phyloP scores from a whole-genome alignment of 2,113 vertebrate species.

The Lophotis ruficrista region DNA sequence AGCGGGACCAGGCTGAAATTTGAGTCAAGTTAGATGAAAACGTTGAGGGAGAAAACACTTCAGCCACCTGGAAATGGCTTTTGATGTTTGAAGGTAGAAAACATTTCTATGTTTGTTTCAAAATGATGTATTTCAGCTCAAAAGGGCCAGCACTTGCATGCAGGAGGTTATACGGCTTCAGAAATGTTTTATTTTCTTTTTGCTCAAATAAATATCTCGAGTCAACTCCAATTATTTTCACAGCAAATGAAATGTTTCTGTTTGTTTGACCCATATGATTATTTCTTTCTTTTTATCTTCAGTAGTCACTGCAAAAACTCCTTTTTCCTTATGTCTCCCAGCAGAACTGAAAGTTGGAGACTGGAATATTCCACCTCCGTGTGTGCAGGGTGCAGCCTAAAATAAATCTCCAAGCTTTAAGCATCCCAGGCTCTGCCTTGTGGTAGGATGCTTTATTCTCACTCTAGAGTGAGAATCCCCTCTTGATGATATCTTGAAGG shows the following conservation, averaged over 20 bases:
- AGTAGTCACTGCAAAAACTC: not conserved
- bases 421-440: not conserved
- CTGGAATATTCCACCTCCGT: conserved; percentile 10
- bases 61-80: not conserved
- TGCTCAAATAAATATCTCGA: not conserved
- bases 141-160: not conserved
- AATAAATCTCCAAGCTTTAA: not conserved
- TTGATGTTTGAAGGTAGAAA: conserved; percentile 10
- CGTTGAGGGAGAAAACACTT: not conserved
- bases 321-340: conserved; percentile 4
- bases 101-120: not conserved
- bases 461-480: not conserved
- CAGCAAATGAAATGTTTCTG: not conserved
- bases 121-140: not conserved
- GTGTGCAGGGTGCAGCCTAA: not conserved
- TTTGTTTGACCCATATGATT: not conserved
- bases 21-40: conserved; percentile 32
- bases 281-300: not conserved
- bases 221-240: not conserved
- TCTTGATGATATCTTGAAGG: conserved; percentile 3
- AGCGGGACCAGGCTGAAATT: not conserved
- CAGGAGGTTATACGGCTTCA: not conserved
- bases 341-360: not conserved
- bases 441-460: conserved; percentile 2
- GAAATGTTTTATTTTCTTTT: conserved; percentile 2